Conservation (phyloP, 1,140 invertebrate genomes). For the Anagrus nilaparvatae region DNA sequence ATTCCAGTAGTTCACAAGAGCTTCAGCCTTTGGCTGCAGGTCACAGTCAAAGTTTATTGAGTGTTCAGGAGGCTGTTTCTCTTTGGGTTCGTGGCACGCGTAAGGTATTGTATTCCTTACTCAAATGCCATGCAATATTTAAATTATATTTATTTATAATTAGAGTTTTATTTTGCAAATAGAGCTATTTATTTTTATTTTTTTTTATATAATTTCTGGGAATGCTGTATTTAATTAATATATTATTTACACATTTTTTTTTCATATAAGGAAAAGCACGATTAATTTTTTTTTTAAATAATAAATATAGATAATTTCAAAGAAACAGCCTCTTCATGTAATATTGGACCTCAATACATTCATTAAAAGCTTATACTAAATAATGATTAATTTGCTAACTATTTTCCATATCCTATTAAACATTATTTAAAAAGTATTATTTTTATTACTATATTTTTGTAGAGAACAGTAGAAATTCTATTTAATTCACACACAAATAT, state of each 20-base stretch:
- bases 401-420: background rate
- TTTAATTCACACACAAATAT: background rate
- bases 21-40: constrained; percentile 49
- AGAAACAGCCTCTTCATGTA: constrained; percentile 38
- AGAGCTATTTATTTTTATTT: constrained; percentile 7
- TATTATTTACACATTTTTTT: constrained; percentile 13
- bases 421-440: background rate
- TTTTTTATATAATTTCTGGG: constrained; percentile 8
- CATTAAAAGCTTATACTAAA: constrained; percentile 8
- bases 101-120: constrained; percentile 60
- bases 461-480: background rate
- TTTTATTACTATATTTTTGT: constrained; percentile 3
- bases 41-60: constrained; percentile 62
- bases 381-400: constrained; percentile 1
- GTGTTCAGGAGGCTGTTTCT: constrained; percentile 80
- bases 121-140: constrained; percentile 22
- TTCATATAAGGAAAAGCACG: no score
- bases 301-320: constrained; percentile 23
- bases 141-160: background rate
- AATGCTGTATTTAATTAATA: constrained; percentile 14
- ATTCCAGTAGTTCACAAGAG: constrained; percentile 55
- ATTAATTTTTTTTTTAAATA: constrained; percentile 18
- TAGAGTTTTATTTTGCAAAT: constrained; percentile 8
- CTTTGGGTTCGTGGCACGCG: constrained; percentile 79
- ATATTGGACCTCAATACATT: no score